Base-by-base conservation (phyloP, 1,140 invertebrate species). In the Batillaria attramentaria region DNA sequence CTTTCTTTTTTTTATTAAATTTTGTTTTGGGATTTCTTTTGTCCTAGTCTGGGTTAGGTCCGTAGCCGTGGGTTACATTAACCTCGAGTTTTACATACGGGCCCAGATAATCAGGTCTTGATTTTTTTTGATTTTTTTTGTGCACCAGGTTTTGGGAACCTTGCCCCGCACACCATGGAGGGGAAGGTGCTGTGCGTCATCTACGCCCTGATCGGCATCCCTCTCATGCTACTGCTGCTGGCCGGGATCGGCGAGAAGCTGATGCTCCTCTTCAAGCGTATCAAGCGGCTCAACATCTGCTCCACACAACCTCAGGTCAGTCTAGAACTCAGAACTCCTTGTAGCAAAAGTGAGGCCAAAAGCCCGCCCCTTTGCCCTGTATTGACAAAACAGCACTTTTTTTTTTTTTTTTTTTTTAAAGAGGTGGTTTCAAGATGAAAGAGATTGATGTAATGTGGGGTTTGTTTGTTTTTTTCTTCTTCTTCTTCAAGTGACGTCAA, bases 101-200 rank as follows among this genome's bases (percentile, higher is more conserved):
- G n/a, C n/a, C n/a, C n/a, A n/a, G n/a, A n/a, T n/a, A n/a, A n/a
- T n/a, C n/a, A n/a, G n/a, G n/a, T n/a, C n/a, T n/a, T n/a, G n/a
- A n/a, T n/a, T n/a, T n/a, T n/a, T n/a, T n/a, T n/a, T n/a, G n/a
- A n/a, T n/a, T n/a, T n/a, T n/a, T n/a, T n/a, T n/a, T n/a, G n/a
- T n/a, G n/a, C n/a, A n/a, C n/a, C 91, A 98, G 97, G 97, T 83
- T 99, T 99, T 89, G 98, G 98, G 0, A 98, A 99, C 86, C 95
- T 98, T 81, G 95, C 96, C 66, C 97, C 97, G 20, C 93, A 94
- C 78, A 99, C 97, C 0, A 93, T 94, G 79, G 94, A 94, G 92
- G 98, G 98, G 10, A 98, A 98, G 91, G 92, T 98, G 73, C 94
- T 95, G 57, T 98, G 97, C 6, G 97, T 99, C 86, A 91, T 97